phyloP scores from a whole-genome alignment of 2,797 vertebrate genomes.

The Scyliorhinus canicula region DNA sequence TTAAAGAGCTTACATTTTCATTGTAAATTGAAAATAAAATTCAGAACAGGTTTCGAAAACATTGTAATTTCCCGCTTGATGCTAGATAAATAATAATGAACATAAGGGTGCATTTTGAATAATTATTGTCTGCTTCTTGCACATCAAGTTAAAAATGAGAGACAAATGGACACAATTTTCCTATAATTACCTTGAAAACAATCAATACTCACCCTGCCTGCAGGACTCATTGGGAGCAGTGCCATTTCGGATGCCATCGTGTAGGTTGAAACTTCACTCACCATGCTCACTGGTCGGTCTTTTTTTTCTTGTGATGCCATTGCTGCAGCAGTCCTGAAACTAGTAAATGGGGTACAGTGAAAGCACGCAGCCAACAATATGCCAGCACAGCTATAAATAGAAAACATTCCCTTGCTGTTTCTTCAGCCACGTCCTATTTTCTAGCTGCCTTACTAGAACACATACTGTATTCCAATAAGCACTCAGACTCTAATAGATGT shows the following conservation, averaged over 20 bases:
- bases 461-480: not conserved
- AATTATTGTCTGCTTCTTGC: not conserved
- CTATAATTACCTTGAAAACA: not conserved
- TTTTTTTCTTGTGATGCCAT: slow-evolving; percentile 83
- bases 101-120: not conserved
- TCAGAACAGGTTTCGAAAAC: not conserved
- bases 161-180: not conserved
- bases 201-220: slow-evolving; percentile 72
- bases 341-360: slow-evolving; percentile 46
- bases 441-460: not conserved
- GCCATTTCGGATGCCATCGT: slow-evolving; percentile 69
- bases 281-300: slow-evolving; percentile 74
- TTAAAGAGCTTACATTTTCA: not conserved
- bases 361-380: slow-evolving; percentile 43
- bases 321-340: slow-evolving; percentile 72
- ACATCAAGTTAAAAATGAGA: not conserved
- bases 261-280: slow-evolving; percentile 84
- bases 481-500: not conserved
- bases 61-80: not conserved
- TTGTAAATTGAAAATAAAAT: not conserved
- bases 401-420: slow-evolving; percentile 38
- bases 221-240: slow-evolving; percentile 74
- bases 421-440: slow-evolving; percentile 33
- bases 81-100: not conserved
- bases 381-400: slow-evolving; percentile 40